Evolutionary conservation across 92 coral and sea anemone genomes (phyloP), one percentile per base, ranked within the genome.

Genomic region (Porites lobata): DNA sequence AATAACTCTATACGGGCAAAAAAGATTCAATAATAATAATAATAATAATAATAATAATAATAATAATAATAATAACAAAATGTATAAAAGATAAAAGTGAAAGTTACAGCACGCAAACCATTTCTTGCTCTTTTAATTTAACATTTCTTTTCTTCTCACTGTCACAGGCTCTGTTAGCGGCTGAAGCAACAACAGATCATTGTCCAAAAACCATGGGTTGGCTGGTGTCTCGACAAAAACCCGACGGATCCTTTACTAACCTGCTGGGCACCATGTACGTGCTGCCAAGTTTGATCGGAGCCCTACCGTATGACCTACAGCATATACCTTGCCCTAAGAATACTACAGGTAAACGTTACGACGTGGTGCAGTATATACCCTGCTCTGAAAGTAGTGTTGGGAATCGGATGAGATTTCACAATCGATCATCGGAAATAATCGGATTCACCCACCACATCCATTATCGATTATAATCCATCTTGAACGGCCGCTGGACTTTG

Each of bases 261-360:
- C 87, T 94, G 75, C 56, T 86, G 50, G 64, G 86, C 29, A 92
- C 93, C 10, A 78, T 91, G 65, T 87, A 82, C 32, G 90, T 90
- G 19, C 63, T 89, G 5, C 95, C 96, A 54, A 86, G 84, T 11
- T 78, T 95, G 88, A 78, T 95, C 77, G 98, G 98, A 26, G 93
- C 96, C 17, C 59, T 92, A 3, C 94, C 93, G 8, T 19, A 80
- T 47, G 94, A 91, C 52, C 69, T 94, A 82, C 76, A 73, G 53
- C 68, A 91, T 52, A 52, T 94, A 7, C 51, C 85, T 2, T 94
- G 96, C 86, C 93, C 89, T 6, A 62, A 50, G 38, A 53, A 22
- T 15, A 77, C 75, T 18, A 26, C 90, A 67, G 92, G 77, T 85
- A 71, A 65, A 8, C 47, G 47, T 38, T 43, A 29, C 51, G 69